phyloP scores from a whole-genome alignment of 1,140 invertebrate genomes.

The Platorchestia sp. region DNA sequence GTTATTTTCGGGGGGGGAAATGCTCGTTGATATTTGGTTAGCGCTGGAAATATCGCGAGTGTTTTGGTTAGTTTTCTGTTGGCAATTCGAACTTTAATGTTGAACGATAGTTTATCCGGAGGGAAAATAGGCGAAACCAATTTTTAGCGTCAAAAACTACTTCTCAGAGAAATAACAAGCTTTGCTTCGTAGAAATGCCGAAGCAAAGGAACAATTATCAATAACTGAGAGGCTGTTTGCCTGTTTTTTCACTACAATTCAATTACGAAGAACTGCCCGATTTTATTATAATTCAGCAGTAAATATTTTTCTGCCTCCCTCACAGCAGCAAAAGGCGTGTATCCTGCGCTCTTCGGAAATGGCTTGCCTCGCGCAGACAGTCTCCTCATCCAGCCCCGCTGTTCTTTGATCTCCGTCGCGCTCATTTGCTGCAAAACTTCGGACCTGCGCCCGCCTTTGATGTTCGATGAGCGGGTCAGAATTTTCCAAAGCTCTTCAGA shows the following conservation, averaged over 20 bases:
- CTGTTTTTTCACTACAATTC: too few relatives aligned
- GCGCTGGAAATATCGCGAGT: not conserved
- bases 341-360: not conserved
- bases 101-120: too few relatives aligned
- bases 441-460: not conserved
- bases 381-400: not conserved
- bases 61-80: too few relatives aligned
- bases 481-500: not conserved
- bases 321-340: not conserved
- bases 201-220: too few relatives aligned
- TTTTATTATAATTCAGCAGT: not conserved
- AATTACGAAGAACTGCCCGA: too few relatives aligned
- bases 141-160: too few relatives aligned
- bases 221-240: too few relatives aligned
- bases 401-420: not conserved
- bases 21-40: not conserved
- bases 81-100: too few relatives aligned
- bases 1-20: not conserved
- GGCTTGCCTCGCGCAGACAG: not conserved
- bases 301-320: not conserved
- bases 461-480: constrained; percentile 5
- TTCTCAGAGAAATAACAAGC: too few relatives aligned
- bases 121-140: too few relatives aligned
- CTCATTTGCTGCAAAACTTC: not conserved
- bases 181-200: too few relatives aligned